A percentile compares a stretch with the other conserved stretches of the same genome.
Conservation (phyloP, 2,888 invertebrate genomes). For the Acholoe squamosa region DNA sequence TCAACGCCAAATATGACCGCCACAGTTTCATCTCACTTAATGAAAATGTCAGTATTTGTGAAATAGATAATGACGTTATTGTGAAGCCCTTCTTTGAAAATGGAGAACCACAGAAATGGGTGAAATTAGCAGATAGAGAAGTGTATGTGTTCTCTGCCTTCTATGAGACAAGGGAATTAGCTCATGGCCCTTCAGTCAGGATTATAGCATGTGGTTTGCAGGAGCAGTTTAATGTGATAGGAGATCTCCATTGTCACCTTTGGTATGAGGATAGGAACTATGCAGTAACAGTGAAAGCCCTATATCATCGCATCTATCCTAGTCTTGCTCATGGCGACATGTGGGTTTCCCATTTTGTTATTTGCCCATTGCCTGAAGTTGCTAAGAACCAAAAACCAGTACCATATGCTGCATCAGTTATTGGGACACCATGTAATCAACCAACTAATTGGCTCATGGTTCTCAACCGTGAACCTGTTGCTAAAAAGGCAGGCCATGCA, state of each 20-base stretch:
- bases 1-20: not conserved
- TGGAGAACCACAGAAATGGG: slow-evolving; percentile 67
- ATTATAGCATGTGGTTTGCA: slow-evolving; percentile 68
- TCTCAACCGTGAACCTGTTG: slow-evolving; percentile 61
- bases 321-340: slow-evolving; percentile 65
- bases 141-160: slow-evolving; percentile 69
- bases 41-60: not conserved
- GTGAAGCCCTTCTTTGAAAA: slow-evolving; percentile 14
- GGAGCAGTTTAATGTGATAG: slow-evolving; percentile 65
- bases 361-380: slow-evolving; percentile 64
- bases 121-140: slow-evolving; percentile 61
- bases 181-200: slow-evolving; percentile 67
- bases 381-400: not conserved
- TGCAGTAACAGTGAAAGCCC: slow-evolving; percentile 60
- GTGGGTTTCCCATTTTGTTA: slow-evolving; percentile 68
- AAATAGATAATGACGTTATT: not conserved
- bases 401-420: slow-evolving; percentile 67
- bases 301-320: slow-evolving; percentile 67
- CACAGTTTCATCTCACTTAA: not conserved
- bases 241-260: slow-evolving; percentile 67
- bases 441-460: slow-evolving; percentile 64
- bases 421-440: slow-evolving; percentile 52
- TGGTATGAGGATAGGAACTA: slow-evolving; percentile 65
- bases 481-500: slow-evolving; percentile 53
- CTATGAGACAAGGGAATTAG: slow-evolving; percentile 62